Percentiles rank a stretch among this genome's conserved stretches.
Evolutionary conservation across 2,113 vertebrate species (phyloP).

Genomic region (Dryoscopus gambensis): DNA sequence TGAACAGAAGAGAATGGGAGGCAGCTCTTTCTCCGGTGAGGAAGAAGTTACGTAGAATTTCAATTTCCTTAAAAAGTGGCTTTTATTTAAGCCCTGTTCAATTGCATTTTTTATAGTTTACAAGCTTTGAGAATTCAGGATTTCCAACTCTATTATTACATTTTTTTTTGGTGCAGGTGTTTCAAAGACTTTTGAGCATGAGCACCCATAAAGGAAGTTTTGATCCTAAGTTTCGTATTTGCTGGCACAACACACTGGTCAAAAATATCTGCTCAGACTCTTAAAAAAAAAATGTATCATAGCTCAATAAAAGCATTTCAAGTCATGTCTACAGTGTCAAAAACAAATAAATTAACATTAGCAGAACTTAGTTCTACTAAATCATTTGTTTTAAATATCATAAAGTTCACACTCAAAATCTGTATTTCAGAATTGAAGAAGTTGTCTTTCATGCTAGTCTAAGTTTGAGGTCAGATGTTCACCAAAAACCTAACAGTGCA

Average conservation of each 20-base stretch:
- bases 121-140: neutral
- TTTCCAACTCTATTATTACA: neutral
- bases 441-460: neutral
- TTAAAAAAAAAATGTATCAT: neutral
- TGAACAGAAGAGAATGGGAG: neutral
- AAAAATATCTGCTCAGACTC: neutral
- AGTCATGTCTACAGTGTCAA: neutral
- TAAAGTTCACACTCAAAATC: neutral
- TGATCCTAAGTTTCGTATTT: neutral
- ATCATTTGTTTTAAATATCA: neutral
- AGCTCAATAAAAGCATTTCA: neutral
- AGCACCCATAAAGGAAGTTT: slow-evolving; percentile 8
- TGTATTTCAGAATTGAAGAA: neutral
- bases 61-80: neutral
- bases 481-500: neutral
- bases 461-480: neutral
- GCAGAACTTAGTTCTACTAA: neutral
- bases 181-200: neutral
- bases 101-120: neutral
- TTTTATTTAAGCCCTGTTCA: neutral
- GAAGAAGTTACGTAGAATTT: neutral
- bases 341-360: neutral
- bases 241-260: neutral
- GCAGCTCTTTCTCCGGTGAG: neutral
- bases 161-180: neutral